Conservation (phyloP, 2,113 vertebrate species). For the Baryphthengus martii region DNA sequence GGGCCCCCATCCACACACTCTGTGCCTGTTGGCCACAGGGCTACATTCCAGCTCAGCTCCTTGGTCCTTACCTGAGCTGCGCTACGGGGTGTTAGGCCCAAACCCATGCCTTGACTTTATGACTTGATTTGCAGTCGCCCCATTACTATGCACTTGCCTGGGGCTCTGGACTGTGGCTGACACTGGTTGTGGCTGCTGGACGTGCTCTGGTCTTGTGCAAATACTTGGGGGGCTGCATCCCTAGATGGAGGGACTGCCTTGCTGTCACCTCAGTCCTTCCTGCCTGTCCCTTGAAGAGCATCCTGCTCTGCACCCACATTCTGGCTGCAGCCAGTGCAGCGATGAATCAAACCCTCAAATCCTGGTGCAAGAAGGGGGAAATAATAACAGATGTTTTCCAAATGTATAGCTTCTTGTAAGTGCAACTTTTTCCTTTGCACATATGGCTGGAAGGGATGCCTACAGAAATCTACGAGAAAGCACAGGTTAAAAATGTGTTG, state of each 20-base stretch:
- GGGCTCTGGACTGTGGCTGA: neutral
- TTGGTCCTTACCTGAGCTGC: neutral
- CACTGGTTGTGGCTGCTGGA: neutral
- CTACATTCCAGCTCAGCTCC: neutral
- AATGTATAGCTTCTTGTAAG: neutral
- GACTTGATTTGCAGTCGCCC: neutral
- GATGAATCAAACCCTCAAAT: neutral
- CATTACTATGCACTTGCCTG: neutral
- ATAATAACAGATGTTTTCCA: neutral
- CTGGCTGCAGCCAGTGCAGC: neutral
- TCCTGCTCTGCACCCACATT: neutral
- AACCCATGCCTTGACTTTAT: neutral
- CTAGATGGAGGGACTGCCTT: neutral
- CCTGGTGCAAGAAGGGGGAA: neutral
- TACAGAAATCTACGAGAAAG: neutral
- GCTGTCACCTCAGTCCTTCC: neutral
- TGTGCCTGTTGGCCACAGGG: accelerated
- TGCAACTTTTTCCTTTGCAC: neutral
- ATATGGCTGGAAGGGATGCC: neutral
- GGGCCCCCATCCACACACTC: neutral
- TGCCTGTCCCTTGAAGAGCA: neutral
- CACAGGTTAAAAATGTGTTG: neutral
- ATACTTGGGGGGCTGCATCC: neutral
- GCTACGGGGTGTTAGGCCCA: neutral
- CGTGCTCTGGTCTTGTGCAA: neutral